phyloP scores from a whole-genome alignment of 2,888 invertebrate genomes.

The Subacronicta megacephala region DNA sequence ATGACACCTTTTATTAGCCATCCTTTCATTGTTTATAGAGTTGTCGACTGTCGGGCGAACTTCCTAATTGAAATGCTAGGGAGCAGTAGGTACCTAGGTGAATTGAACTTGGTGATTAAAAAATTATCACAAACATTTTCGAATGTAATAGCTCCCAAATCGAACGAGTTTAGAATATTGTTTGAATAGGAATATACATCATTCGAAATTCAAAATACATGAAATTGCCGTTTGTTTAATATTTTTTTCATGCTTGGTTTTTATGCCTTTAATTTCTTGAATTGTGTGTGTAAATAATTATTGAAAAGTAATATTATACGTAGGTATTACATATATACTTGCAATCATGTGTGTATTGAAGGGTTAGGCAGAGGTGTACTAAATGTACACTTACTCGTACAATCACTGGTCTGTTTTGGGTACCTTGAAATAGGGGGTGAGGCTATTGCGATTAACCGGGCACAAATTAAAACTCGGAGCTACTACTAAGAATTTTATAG shows the following conservation, averaged over 20 bases:
- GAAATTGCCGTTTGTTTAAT: conserved; percentile 15
- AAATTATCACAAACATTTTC: conserved; percentile 27
- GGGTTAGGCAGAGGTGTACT: too few relatives aligned
- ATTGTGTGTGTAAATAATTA: too few relatives aligned
- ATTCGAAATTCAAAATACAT: conserved; percentile 17
- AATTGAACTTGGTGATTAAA: conserved; percentile 13
- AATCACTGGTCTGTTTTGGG: too few relatives aligned
- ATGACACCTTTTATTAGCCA: conserved; percentile 49
- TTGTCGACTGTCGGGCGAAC: conserved; percentile 28
- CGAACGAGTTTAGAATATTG: conserved; percentile 20
- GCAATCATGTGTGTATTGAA: too few relatives aligned
- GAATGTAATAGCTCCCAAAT: conserved; percentile 24
- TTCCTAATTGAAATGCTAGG: conserved; percentile 42
- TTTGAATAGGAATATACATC: conserved; percentile 16
- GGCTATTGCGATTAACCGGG: too few relatives aligned
- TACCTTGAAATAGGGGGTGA: too few relatives aligned
- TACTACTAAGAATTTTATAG: too few relatives aligned
- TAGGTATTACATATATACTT: too few relatives aligned
- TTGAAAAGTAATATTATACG: too few relatives aligned
- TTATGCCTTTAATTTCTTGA: background rate
- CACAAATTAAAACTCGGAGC: too few relatives aligned
- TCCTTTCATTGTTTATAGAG: conserved; percentile 40
- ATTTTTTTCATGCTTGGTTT: conserved; percentile 22
- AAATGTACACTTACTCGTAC: too few relatives aligned
- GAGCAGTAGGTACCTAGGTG: conserved; percentile 3